phyloP scores from a whole-genome alignment of 2,888 invertebrate genomes.

The Galeopsomyia nigrocyanea region DNA sequence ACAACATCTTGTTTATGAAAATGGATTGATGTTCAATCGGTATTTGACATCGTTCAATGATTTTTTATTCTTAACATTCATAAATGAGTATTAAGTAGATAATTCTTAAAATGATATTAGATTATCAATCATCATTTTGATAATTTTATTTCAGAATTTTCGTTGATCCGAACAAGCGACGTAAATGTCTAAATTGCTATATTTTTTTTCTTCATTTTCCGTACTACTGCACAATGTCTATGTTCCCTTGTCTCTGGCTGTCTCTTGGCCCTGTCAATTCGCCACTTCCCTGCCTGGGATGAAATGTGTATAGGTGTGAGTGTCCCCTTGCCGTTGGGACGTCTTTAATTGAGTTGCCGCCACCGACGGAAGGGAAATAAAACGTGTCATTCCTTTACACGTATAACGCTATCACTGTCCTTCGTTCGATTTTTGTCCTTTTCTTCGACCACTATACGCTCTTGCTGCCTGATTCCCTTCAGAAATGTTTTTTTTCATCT shows the following conservation, averaged over 20 bases:
- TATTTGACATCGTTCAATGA: no score
- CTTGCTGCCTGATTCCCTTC: neutral
- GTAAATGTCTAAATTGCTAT: no score
- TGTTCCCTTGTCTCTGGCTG: conserved; percentile 38
- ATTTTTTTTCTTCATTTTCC: no score
- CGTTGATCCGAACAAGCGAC: no score
- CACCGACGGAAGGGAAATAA: conserved; percentile 61
- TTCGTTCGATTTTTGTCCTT: conserved; percentile 39
- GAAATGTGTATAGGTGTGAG: conserved; percentile 42
- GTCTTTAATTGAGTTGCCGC: conserved; percentile 68
- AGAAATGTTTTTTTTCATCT: conserved; percentile 8
- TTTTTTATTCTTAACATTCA: no score
- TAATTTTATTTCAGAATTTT: no score
- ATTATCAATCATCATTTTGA: no score
- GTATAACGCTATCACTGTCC: conserved; percentile 31
- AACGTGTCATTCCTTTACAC: conserved; percentile 56
- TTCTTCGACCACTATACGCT: conserved; percentile 32
- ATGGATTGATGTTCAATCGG: no score
- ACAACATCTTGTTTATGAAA: no score
- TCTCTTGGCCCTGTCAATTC: conserved; percentile 41
- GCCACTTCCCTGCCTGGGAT: conserved; percentile 26
- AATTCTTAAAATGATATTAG: no score
- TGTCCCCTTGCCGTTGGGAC: conserved; percentile 61
- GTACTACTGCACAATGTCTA: no score
- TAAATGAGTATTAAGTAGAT: no score